Percentiles rank a stretch among this genome's conserved stretches.
Evolutionary conservation across 2,797 vertebrate species (phyloP).

Genomic region (Carcharodon carcharias): DNA sequence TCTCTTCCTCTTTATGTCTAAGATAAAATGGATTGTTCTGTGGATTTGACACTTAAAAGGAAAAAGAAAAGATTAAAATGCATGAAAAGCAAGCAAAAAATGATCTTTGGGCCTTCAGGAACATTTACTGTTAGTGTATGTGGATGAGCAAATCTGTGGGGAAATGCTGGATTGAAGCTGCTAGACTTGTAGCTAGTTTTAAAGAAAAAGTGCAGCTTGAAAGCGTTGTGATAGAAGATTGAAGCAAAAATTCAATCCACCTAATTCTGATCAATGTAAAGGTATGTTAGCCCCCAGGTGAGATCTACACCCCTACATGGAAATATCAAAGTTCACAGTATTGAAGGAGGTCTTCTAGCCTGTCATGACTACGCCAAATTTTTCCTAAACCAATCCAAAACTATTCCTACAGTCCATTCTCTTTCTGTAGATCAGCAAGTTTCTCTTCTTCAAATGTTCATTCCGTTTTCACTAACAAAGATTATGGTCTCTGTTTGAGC

Average conservation of each 20-base stretch:
- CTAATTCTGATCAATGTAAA: neutral
- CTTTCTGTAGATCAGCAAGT: neutral
- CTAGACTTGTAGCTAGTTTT: neutral
- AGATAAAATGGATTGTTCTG: neutral
- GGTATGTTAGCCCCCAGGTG: neutral
- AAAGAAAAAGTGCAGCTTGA: neutral
- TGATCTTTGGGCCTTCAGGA: neutral
- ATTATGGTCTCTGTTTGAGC: neutral
- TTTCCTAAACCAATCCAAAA: neutral
- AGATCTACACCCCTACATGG: neutral
- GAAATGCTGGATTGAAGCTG: neutral
- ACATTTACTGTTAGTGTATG: neutral
- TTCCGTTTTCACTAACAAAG: too few relatives aligned
- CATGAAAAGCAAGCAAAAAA: neutral
- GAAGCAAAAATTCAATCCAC: neutral
- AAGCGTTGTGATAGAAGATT: neutral
- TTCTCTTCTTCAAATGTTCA: neutral
- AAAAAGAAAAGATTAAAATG: neutral
- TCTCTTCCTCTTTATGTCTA: neutral
- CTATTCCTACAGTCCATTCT: neutral
- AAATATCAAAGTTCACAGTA: neutral
- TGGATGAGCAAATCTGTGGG: neutral
- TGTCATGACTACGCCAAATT: neutral
- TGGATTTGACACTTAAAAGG: neutral
- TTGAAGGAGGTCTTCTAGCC: neutral